Conservation (phyloP, 2,797 vertebrate genomes). For the Austrolebias charrua region DNA sequence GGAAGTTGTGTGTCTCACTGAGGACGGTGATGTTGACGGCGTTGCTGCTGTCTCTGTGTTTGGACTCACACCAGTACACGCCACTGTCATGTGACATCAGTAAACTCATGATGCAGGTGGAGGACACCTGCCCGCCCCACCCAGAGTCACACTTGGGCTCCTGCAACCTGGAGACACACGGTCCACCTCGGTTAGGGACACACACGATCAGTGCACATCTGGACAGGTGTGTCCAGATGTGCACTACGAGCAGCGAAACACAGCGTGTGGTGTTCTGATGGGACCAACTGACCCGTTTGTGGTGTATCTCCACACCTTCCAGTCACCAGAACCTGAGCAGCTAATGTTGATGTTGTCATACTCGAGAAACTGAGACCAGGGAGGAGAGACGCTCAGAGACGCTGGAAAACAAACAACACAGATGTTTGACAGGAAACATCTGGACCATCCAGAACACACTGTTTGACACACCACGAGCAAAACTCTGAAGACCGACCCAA, state of each 20-base stretch:
- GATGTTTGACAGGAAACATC: too few relatives aligned
- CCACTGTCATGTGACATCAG: constrained; percentile 10
- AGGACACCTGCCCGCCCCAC: not conserved
- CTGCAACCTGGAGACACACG: constrained; percentile 4
- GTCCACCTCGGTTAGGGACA: too few relatives aligned
- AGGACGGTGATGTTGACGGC: constrained; percentile 38
- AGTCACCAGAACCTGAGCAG: constrained; percentile 3
- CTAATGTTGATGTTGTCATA: constrained; percentile 16
- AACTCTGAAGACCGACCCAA: too few relatives aligned
- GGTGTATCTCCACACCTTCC: constrained; percentile 47
- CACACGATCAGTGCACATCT: too few relatives aligned
- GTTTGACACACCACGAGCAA: too few relatives aligned
- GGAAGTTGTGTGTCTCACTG: constrained; percentile 2
- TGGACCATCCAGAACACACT: not conserved
- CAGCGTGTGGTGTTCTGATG: not conserved
- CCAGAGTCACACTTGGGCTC: constrained; percentile 4
- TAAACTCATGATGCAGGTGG: not conserved
- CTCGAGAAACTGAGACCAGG: constrained; percentile 28
- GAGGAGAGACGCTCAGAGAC: constrained; percentile 10
- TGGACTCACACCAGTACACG: constrained; percentile 60
- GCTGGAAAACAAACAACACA: constrained; percentile 11
- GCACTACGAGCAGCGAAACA: not conserved
- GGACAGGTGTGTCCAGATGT: too few relatives aligned
- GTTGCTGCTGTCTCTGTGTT: constrained; percentile 31
- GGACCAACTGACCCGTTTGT: not conserved